phyloP scores from a whole-genome alignment of 92 coral and sea anemone genomes.

The Palythoa heliodiscus region DNA sequence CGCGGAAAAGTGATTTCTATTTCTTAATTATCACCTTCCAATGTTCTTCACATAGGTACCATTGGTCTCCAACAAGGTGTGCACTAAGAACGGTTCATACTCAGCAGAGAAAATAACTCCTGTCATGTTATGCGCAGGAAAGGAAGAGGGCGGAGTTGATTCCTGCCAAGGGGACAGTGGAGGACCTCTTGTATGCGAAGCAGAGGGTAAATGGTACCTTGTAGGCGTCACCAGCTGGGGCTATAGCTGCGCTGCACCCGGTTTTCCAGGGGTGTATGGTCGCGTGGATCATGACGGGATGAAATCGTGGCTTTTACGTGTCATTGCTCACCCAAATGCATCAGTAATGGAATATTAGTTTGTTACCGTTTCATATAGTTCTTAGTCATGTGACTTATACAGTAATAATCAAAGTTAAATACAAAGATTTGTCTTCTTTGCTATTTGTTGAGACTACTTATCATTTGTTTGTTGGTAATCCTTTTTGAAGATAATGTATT shows the following conservation, averaged over 20 bases:
- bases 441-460: not conserved
- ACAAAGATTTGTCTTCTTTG: not conserved
- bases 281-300: conserved; percentile 53
- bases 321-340: conserved; percentile 7
- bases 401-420: not conserved
- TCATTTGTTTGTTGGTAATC: not conserved
- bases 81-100: conserved; percentile 86
- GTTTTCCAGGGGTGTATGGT: conserved; percentile 80
- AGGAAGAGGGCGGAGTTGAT: conserved; percentile 66
- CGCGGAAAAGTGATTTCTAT: too few relatives aligned
- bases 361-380: not conserved
- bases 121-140: conserved; percentile 84
- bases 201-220: conserved; percentile 77
- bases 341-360: not conserved
- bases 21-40: not conserved
- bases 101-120: conserved; percentile 47
- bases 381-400: not conserved
- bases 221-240: conserved; percentile 97
- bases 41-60: conserved; percentile 33
- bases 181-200: conserved; percentile 94
- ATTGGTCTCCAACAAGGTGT: conserved; percentile 62
- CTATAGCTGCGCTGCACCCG: conserved; percentile 76
- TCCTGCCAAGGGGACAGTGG: conserved; percentile 88
- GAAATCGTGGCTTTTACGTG: conserved; percentile 72
- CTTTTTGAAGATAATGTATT: too few relatives aligned